Evolutionary conservation across 1,140 invertebrate genomes (phyloP), one percentile per base, ranked within the genome.

Genomic region (Drosophila fuyamai): DNA sequence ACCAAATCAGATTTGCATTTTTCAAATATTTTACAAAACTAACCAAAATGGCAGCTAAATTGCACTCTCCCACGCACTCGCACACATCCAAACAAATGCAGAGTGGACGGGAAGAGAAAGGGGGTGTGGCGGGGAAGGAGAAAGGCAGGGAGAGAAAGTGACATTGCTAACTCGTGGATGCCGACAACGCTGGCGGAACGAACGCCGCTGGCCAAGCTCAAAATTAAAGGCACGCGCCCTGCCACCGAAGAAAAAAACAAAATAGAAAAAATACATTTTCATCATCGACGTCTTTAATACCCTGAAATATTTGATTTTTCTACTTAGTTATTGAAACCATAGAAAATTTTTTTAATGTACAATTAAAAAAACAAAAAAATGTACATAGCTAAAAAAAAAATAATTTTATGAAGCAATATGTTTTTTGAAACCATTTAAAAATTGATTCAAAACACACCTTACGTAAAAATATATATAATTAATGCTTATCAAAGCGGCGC

Each of bases 211-310:
- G 77, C 57, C 57, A 78, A 51, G 63, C 58, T 36, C 53, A 56
- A 71, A 85, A 81, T 75, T 74, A 72, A 73, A 55, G 63, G 60
- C 77, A 81, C 77, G 62, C 74, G 68, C 70, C 47, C 50, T n/a
- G 68, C 29, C 54, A 70, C 16, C 62, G 8, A 13, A 36, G 14
- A 41, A 35, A 46, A 51, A 63, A 67, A 43, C n/a, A 14, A 51
- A 35, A 36, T 8, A 23, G 46, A 43, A 50, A 48, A 36, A 23
- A 23, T 13, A 3, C 27, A 35, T 16, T 43, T 51, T 16, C 0
- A 13, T 4, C 14, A 4, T n/a, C 7, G 5, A 14, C 0, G 0
- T 60, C 13, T 12, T 5, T 0, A 66, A 66, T 68, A 46, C 60
- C 8, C 65, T 67, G 2, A 1, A 60, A 40, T 12, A 27, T 13